Conservation (phyloP, 2,797 vertebrate genomes). For the Myiothlypis chrysogaster region DNA sequence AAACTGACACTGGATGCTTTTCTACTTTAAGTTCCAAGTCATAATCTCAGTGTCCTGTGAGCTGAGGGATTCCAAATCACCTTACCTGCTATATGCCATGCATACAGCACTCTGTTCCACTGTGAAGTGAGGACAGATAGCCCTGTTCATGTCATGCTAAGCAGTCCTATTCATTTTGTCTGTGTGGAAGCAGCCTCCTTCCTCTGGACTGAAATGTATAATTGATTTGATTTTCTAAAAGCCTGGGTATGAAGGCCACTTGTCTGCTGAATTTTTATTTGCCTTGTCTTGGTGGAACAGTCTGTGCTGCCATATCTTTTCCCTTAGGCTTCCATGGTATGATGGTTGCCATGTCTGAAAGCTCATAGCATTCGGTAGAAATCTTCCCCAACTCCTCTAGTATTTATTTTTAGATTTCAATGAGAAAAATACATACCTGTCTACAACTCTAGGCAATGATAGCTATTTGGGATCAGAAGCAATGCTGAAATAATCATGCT, state of each 20-base stretch:
- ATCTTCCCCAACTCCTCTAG: background rate
- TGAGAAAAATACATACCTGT: background rate
- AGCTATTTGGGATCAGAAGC: constrained; percentile 31
- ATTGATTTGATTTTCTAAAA: constrained; percentile 11
- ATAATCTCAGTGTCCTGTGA: background rate
- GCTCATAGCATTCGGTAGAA: background rate
- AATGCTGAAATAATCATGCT: background rate
- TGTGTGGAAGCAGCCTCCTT: background rate
- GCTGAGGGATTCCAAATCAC: background rate
- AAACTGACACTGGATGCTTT: background rate
- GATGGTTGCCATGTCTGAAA: background rate
- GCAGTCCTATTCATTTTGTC: background rate
- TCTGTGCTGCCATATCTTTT: background rate
- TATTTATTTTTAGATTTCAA: constrained; percentile 23
- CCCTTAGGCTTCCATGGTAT: background rate
- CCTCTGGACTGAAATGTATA: background rate
- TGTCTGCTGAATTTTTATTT: background rate
- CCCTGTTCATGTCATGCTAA: background rate
- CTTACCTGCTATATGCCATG: background rate
- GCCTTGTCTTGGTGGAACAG: background rate
- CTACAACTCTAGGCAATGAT: background rate
- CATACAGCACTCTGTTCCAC: background rate
- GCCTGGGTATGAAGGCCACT: background rate
- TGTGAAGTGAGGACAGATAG: background rate
- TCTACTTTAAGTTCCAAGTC: background rate